phyloP scores from a whole-genome alignment of 2,888 invertebrate genomes.

The Cephus nigrinus region DNA sequence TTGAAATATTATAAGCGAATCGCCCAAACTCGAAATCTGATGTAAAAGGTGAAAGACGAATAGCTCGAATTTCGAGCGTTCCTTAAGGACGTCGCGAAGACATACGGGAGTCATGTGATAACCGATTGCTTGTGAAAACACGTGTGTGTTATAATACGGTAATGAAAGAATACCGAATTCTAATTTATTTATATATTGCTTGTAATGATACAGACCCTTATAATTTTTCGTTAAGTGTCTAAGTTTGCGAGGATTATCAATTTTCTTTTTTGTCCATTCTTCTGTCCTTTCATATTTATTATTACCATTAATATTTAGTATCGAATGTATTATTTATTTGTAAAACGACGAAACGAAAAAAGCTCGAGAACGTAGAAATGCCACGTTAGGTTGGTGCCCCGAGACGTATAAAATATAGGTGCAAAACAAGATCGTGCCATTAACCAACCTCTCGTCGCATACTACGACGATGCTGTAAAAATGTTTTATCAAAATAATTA shows the following conservation, averaged over 20 bases:
- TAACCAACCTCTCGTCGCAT: slow-evolving; percentile 54
- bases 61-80: neutral
- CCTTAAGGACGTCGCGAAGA: slow-evolving; percentile 2
- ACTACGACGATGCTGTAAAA: slow-evolving; percentile 29
- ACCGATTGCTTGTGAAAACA: slow-evolving; percentile 16
- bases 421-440: slow-evolving; percentile 48
- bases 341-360: slow-evolving; percentile 15
- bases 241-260: slow-evolving; percentile 41
- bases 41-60: neutral
- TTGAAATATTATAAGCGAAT: neutral
- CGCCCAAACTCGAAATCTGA: neutral
- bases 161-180: slow-evolving; percentile 21
- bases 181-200: slow-evolving; percentile 37
- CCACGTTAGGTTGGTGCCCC: slow-evolving; percentile 49
- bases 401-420: slow-evolving; percentile 66
- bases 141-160: slow-evolving; percentile 24
- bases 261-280: neutral
- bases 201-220: slow-evolving; percentile 25
- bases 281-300: slow-evolving; percentile 34
- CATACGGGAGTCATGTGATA: slow-evolving; percentile 13
- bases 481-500: slow-evolving; percentile 37
- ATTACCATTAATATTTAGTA: slow-evolving; percentile 28
- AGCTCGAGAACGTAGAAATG: slow-evolving; percentile 38
- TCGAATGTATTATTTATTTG: slow-evolving; percentile 20
- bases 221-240: slow-evolving; percentile 34